Conservation (phyloP, 2,888 invertebrate species). For the Mimumesa dahlbomi region DNA sequence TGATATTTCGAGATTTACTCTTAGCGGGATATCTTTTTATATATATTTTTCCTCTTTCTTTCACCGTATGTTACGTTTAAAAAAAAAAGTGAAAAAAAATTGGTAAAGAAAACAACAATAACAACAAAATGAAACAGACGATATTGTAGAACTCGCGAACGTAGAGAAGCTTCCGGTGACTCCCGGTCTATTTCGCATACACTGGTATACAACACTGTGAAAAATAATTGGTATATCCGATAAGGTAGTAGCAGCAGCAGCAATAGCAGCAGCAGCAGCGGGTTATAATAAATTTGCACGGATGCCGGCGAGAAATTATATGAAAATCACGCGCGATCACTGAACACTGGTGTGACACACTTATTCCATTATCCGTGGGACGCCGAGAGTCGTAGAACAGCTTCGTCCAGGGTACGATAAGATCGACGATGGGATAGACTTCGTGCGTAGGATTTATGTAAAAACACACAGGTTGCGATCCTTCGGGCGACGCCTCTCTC, state of each 20-base stretch:
- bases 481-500: constrained; percentile 27
- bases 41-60: too few species aligned
- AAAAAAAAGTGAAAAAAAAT: too few species aligned
- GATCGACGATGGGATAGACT: constrained; percentile 26
- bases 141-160: constrained; percentile 4
- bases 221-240: constrained; percentile 21
- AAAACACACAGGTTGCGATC: constrained; percentile 34
- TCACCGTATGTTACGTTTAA: too few species aligned
- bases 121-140: too few species aligned
- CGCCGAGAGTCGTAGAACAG: constrained; percentile 47
- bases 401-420: constrained; percentile 39
- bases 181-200: constrained; percentile 36
- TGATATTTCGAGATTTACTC: too few species aligned
- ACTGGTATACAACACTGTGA: constrained; percentile 44
- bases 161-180: background rate
- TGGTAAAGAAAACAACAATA: too few species aligned
- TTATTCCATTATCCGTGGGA: constrained; percentile 66
- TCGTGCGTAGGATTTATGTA: constrained; percentile 40
- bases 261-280: too few species aligned
- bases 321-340: constrained; percentile 55
- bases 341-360: constrained; percentile 64
- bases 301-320: constrained; percentile 21
- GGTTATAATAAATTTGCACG: too few species aligned
- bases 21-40: too few species aligned
- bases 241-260: constrained; percentile 3